phyloP scores from a whole-genome alignment of 1,140 invertebrate genomes.

The Eurosta solidaginis region DNA sequence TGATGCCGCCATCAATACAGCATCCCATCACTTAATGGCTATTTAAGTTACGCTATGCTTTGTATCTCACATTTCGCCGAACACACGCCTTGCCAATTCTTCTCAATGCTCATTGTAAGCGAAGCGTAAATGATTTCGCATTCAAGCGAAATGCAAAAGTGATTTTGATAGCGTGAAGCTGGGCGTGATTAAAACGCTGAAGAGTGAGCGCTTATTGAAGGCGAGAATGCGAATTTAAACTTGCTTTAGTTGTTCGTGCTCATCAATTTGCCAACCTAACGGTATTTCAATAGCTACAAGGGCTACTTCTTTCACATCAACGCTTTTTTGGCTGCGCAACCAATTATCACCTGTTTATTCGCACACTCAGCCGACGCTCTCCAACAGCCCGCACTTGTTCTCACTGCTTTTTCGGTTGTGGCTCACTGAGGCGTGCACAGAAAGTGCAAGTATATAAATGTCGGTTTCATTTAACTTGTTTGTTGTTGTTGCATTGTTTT shows the following conservation, averaged over 20 bases:
- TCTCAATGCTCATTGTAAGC: background rate
- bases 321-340: too few relatives aligned
- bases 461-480: background rate
- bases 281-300: too few relatives aligned
- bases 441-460: conserved; percentile 1
- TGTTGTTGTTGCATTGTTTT: background rate
- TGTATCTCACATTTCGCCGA: background rate
- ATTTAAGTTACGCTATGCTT: background rate
- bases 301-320: background rate
- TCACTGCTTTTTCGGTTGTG: background rate
- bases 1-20: background rate
- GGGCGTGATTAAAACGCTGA: background rate
- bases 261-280: too few relatives aligned
- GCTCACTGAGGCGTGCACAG: background rate
- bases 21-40: background rate
- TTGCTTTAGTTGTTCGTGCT: too few relatives aligned
- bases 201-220: background rate
- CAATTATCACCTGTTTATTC: too few relatives aligned
- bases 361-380: background rate
- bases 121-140: background rate
- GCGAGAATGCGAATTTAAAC: background rate
- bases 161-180: background rate
- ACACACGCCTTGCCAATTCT: background rate
- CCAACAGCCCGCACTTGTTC: background rate
- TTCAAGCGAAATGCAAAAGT: background rate